Base-by-base conservation (phyloP, 1,140 invertebrate genomes). In the Bombus confusus region DNA sequence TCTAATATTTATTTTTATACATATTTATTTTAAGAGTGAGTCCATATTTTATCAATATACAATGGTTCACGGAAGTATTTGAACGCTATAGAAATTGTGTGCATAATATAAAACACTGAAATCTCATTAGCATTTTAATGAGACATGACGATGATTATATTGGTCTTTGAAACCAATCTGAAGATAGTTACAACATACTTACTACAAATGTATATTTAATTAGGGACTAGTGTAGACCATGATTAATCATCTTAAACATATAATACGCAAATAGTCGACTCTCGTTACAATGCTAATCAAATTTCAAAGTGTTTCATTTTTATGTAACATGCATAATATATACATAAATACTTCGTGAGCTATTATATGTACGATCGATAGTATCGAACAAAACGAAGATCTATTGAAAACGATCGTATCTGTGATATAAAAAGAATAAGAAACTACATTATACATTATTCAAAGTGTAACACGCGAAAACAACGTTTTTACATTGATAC, bases 391-490 rank as follows among this genome's bases (percentile, higher is more conserved):
- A 34, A 34, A 66, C 31, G 8, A 66, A 37, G 22, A 22, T 68
- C 6, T 37, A 68, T 37, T 3, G 18, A 37, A 25, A 10, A 68
- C 34, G 18, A 68, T 68, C 9, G 18, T 39, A 22, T 68, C 18
- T 68, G 0, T 22, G 31, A 37, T 1, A 68, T 37, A 68, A 37
- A 12, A 12, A 22, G 41, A 34, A 34, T 9, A 43, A n/a, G 43
- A 74, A 57, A 37, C 25, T n/a, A 22, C n/a, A 66, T 22, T 28
- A 59, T 76, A 34, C 25, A 59, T 76, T 76, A 59, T 76, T 76
- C 34, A 39, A 76, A 31, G 25, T 57, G 9, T 57, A 28, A 75
- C 6, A 34, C 34, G 47, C 25, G 47, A 75, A 75, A 75, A 75
- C 34, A 66, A 37, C 34, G 47, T 80, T n/a, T 37, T 37, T 22